phyloP scores from a whole-genome alignment of 1,140 invertebrate species.

The Laodelphax striatellus region DNA sequence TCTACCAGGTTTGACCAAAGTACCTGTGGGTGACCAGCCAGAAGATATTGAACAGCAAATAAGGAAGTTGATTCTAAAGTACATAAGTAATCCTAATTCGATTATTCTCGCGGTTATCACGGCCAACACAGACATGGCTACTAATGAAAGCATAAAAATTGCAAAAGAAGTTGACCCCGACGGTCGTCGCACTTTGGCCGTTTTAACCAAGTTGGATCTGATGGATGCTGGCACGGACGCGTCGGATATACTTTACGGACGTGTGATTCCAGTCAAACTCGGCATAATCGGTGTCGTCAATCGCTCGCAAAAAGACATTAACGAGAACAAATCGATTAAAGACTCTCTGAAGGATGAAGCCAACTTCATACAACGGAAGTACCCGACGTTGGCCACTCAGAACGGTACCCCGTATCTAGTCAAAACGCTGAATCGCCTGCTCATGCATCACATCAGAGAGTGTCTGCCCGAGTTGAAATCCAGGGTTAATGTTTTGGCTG shows the following conservation, averaged over 20 bases:
- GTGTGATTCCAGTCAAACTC: slow-evolving; percentile 59
- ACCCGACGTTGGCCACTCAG: slow-evolving; percentile 46
- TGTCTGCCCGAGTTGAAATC: slow-evolving; percentile 52
- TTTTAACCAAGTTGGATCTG: slow-evolving; percentile 63
- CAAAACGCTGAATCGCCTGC: slow-evolving; percentile 47
- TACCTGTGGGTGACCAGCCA: slow-evolving; percentile 47
- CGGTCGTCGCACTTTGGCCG: slow-evolving; percentile 51
- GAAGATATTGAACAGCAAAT: slow-evolving; percentile 47
- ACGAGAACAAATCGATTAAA: slow-evolving; percentile 44
- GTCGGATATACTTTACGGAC: slow-evolving; percentile 54
- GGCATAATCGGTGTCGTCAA: slow-evolving; percentile 68
- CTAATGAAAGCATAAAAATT: slow-evolving; percentile 46
- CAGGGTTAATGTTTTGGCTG: slow-evolving; percentile 49
- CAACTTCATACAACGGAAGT: slow-evolving; percentile 43
- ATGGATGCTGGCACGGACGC: slow-evolving; percentile 69
- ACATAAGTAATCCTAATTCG: slow-evolving; percentile 37
- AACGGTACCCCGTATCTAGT: slow-evolving; percentile 49
- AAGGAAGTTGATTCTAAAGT: slow-evolving; percentile 43
- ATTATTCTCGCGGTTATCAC: slow-evolving; percentile 43
- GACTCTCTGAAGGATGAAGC: slow-evolving; percentile 30
- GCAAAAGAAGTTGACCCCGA: slow-evolving; percentile 47
- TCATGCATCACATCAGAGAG: slow-evolving; percentile 57
- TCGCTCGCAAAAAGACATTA: slow-evolving; percentile 59
- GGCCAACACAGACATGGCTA: slow-evolving; percentile 52
- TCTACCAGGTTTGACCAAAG: slow-evolving; percentile 46